Evolutionary conservation across 2,113 vertebrate species (phyloP).

Genomic region (Propithecus coquereli): DNA sequence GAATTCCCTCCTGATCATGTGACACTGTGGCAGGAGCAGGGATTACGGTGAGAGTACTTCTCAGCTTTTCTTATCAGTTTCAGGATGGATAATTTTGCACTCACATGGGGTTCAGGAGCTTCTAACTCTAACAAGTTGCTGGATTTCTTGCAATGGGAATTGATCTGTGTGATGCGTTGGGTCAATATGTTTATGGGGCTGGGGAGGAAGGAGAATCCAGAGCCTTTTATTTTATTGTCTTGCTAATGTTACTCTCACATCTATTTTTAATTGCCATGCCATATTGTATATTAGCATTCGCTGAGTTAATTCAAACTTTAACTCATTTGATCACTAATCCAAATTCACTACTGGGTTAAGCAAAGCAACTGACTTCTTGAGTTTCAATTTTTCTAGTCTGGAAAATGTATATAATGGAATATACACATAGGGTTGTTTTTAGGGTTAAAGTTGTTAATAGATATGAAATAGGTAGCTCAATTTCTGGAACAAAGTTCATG

Average conservation of each 20-base stretch:
- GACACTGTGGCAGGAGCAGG: background rate
- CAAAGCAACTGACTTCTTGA: background rate
- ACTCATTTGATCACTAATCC: background rate
- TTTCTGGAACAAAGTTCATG: background rate
- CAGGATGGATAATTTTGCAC: background rate
- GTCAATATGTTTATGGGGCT: accelerated
- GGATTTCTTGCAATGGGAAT: background rate
- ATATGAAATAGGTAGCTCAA: background rate
- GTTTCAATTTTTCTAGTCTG: conserved; percentile 8
- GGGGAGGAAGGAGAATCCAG: background rate
- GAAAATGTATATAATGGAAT: background rate
- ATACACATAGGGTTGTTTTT: background rate
- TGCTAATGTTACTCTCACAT: background rate
- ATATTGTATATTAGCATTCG: background rate
- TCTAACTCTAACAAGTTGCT: background rate
- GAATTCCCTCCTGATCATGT: background rate
- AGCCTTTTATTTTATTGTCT: background rate
- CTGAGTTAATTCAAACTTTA: background rate
- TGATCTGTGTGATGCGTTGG: background rate
- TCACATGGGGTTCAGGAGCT: background rate
- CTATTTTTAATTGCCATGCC: background rate
- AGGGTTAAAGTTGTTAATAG: background rate
- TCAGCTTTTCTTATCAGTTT: background rate
- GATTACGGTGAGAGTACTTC: background rate
- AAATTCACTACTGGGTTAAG: background rate